phyloP scores from a whole-genome alignment of 2,888 invertebrate genomes.

The Germaria angustata region DNA sequence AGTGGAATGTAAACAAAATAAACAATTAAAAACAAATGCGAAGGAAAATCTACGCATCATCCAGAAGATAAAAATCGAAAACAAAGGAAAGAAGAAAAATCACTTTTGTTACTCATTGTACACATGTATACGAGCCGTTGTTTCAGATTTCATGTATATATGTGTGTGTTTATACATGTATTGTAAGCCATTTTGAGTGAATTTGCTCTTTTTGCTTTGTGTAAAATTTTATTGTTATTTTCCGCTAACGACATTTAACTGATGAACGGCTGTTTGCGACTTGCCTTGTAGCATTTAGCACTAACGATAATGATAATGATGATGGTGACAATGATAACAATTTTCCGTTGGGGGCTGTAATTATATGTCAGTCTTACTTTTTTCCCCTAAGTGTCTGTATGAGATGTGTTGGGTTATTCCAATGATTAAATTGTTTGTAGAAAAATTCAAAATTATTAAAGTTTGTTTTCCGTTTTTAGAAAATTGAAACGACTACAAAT shows the following conservation, averaged over 20 bases:
- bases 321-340: slow-evolving; percentile 36
- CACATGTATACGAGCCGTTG: too few relatives aligned
- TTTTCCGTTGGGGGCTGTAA: slow-evolving; percentile 19
- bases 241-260: slow-evolving; percentile 55
- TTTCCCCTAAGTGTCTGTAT: neutral
- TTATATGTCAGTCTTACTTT: neutral
- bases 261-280: slow-evolving; percentile 45
- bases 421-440: too few relatives aligned
- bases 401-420: too few relatives aligned
- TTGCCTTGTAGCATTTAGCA: slow-evolving; percentile 43
- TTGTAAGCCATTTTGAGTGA: slow-evolving; percentile 20
- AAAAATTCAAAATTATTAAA: too few relatives aligned
- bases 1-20: slow-evolving; percentile 43
- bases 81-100: neutral
- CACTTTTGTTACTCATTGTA: slow-evolving; percentile 27
- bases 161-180: neutral
- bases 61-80: neutral
- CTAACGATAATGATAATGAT: slow-evolving; percentile 22
- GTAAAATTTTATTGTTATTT: slow-evolving; percentile 39
- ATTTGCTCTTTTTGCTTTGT: slow-evolving; percentile 9
- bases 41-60: neutral
- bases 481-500: too few relatives aligned
- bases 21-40: slow-evolving; percentile 10
- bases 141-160: too few relatives aligned
- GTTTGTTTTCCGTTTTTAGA: too few relatives aligned